These are phyloP conservation scores for Gymnorhina tibicen DNA, from an alignment of 2,113 vertebrate species.

Conservation along the genomic window DNA sequence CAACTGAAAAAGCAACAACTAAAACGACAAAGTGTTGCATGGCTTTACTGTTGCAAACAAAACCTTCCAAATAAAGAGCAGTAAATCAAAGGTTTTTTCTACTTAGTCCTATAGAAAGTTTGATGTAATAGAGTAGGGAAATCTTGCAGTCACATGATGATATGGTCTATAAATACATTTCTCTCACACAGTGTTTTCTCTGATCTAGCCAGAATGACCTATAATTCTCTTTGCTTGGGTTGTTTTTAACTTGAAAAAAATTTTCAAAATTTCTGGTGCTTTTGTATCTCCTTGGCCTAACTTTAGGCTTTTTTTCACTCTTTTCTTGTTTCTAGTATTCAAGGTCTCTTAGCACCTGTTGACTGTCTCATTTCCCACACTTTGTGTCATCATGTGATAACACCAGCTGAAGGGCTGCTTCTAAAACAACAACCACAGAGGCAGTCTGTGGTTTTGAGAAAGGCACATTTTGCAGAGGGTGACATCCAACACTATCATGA, in stretches of 20 bases:
- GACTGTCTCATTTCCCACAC: conserved; percentile 62
- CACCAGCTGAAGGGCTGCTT: conserved; percentile 57
- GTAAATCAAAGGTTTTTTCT: not conserved
- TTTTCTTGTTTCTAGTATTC: conserved; percentile 30
- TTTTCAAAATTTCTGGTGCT: not conserved
- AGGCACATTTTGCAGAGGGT: conserved; percentile 18
- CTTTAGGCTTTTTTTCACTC: not conserved
- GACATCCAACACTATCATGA: not conserved
- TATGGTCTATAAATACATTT: not conserved
- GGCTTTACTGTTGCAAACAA: not conserved
- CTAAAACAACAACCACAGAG: conserved; percentile 66
- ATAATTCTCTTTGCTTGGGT: not conserved
- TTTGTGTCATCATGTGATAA: conserved; percentile 62
- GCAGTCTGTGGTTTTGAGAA: conserved; percentile 71
- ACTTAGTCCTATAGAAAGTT: not conserved
- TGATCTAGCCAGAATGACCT: not conserved
- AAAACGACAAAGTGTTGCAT: not conserved
- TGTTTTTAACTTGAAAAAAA: conserved; percentile 13
- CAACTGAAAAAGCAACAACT: not conserved
- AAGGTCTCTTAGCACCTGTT: conserved; percentile 67
- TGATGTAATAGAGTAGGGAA: not conserved
- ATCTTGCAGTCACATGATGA: not conserved
- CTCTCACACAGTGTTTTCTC: not conserved
- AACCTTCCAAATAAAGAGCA: not conserved
- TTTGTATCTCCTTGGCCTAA: not conserved